A percentile compares a stretch with the other conserved stretches of the same genome.
Evolutionary conservation across 2,797 vertebrate genomes (phyloP).

Genomic region (Molothrus aeneus): DNA sequence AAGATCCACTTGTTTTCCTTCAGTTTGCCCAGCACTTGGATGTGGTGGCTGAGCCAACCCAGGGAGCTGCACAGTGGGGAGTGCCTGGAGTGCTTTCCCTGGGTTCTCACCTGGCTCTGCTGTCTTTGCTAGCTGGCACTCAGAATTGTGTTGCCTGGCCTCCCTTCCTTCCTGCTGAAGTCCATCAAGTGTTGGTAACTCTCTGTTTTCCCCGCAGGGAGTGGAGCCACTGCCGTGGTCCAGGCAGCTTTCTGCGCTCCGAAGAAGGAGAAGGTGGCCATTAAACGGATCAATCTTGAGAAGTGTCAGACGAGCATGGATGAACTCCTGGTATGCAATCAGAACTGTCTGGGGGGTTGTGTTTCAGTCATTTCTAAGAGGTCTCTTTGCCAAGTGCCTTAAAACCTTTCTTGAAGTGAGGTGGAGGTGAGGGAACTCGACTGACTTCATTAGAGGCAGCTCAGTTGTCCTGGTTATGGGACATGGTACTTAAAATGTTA

Average conservation of each 20-base stretch:
- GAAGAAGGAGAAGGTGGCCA: constrained; percentile 96
- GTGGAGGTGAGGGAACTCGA: not conserved
- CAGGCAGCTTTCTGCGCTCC: constrained; percentile 92
- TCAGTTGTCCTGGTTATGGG: not conserved
- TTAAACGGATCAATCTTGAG: constrained; percentile 97
- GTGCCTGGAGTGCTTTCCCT: not conserved
- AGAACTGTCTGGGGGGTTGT: not conserved
- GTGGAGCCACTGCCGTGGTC: constrained; percentile 95
- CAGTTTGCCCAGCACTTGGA: not conserved
- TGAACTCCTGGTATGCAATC: constrained; percentile 90
- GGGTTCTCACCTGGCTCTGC: not conserved
- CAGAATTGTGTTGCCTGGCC: not conserved
- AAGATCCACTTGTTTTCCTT: not conserved
- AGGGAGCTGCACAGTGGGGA: rapidly evolving
- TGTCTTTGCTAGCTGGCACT: not conserved
- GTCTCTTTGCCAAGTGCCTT: not conserved
- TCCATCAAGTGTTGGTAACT: not conserved
- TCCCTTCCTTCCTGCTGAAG: not conserved
- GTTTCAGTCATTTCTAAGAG: not conserved
- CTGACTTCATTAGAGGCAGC: not conserved
- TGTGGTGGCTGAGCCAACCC: not conserved
- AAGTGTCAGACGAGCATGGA: constrained; percentile 99
- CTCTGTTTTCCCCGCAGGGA: constrained; percentile 77
- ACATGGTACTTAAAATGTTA: not conserved
- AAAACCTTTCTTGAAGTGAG: not conserved